phyloP scores from a whole-genome alignment of 2,113 vertebrate species.

The Sapayoa aenigma region DNA sequence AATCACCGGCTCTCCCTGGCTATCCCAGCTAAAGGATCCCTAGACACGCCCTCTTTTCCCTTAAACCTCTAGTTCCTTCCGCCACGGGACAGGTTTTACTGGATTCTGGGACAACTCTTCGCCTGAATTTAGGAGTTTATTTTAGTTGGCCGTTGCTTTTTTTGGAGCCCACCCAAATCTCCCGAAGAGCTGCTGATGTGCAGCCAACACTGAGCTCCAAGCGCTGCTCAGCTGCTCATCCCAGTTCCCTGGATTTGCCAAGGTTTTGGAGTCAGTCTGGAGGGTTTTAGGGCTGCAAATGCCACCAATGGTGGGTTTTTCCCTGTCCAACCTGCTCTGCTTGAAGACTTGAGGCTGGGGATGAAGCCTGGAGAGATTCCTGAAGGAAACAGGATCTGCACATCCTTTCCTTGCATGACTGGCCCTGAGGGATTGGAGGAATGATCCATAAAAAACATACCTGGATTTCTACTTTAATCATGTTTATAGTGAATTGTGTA shows the following conservation, averaged over 20 bases:
- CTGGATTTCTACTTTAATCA: not conserved
- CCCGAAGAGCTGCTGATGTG: not conserved
- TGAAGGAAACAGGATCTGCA: not conserved
- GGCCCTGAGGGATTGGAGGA: not conserved
- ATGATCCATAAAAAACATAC: no score
- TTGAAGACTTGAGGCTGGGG: not conserved
- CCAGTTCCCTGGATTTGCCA: not conserved
- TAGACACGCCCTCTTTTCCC: not conserved
- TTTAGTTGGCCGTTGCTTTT: not conserved
- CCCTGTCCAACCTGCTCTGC: not conserved
- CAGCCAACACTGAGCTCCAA: not conserved
- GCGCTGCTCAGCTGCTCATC: not conserved
- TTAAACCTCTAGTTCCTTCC: not conserved
- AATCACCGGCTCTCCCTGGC: not conserved
- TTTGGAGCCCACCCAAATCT: not conserved
- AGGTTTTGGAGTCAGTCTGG: not conserved
- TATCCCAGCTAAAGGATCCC: not conserved
- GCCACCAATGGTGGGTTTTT: not conserved
- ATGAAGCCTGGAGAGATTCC: not conserved
- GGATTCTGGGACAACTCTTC: not conserved
- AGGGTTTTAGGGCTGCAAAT: not conserved
- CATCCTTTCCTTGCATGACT: not conserved
- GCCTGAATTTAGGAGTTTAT: not conserved
- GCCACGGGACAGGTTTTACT: not conserved
- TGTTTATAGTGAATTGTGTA: accelerated